Base-by-base conservation (phyloP, 2,113 vertebrate genomes). In the Colaptes auratus region DNA sequence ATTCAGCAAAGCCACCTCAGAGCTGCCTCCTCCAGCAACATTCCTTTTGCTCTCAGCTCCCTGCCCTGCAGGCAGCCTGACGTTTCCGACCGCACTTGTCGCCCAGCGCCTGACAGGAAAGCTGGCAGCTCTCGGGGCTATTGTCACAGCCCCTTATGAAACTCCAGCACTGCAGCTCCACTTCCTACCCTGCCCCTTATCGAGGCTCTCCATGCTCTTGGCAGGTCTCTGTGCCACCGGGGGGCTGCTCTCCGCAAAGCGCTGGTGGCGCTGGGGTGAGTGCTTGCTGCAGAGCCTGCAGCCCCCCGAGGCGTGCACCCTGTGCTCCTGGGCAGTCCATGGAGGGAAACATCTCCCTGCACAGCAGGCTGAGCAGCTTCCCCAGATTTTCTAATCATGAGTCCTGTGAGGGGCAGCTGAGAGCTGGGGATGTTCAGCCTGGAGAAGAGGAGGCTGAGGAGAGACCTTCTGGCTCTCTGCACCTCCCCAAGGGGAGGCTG, bases 141-240 rank as follows among this genome's bases (percentile, higher is more conserved):
- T 97, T 97, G 95, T 97, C 91, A 77, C 1, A 1, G 48, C 31
- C 76, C 90, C 56, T 91, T 44, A 36, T 1, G 58, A 80, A 93
- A 83, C 74, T 35, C 90, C 71, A 84, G 89, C 82, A 65, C 92
- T 86, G 74, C 52, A 5, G 39, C 67, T 61, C 30, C 2, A 1
- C 79, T 96, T 96, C 95, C 94, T 91, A 86, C 91, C 39, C 2
- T 3, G 44, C 13, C 80, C 80, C 95, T 97, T 93, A 96, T 95
- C 82, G 4, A 66, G 82, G 61, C 17, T 31, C 48, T 53, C 15
- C 92, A 71, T 56, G 63, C 17, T 93, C 80, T 44, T 92, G 94
- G 89, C 77, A n/a, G 73, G 58, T 88, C 82, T 81, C 78, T 30
- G 8, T 31, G n/a, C 63, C 61, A 19, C 42, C 0, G 2, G 14